Evolutionary conservation across 2,888 invertebrate species (phyloP).

Genomic region (Melolontha melolontha): DNA sequence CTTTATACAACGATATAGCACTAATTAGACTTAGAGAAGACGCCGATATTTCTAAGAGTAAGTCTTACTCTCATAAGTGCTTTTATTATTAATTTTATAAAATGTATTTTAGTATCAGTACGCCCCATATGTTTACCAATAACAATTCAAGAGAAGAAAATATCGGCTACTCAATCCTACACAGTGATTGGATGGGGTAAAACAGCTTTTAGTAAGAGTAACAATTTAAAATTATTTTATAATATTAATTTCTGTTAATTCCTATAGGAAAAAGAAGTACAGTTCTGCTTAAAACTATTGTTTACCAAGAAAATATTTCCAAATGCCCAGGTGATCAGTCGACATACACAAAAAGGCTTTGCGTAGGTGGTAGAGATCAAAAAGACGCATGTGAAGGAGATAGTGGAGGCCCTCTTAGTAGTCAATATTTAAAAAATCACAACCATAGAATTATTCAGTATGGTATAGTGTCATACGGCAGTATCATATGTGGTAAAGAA

Average conservation of each 20-base stretch:
- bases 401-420: slow-evolving; percentile 75
- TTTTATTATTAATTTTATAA: neutral
- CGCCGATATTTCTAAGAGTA: slow-evolving; percentile 53
- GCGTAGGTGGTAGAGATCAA: slow-evolving; percentile 76
- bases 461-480: slow-evolving; percentile 71
- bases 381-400: slow-evolving; percentile 74
- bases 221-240: neutral
- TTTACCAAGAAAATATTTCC: slow-evolving; percentile 1
- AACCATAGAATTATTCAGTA: slow-evolving; percentile 18
- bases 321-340: neutral
- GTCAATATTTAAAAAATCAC: slow-evolving; percentile 60
- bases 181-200: slow-evolving; percentile 21
- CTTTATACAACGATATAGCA: slow-evolving; percentile 63
- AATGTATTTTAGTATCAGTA: neutral
- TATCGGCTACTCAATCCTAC: neutral
- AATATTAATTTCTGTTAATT: neutral
- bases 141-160: neutral
- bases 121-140: slow-evolving; percentile 12
- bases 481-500: slow-evolving; percentile 63
- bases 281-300: slow-evolving; percentile 22
- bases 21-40: slow-evolving; percentile 57
- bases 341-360: slow-evolving; percentile 67
- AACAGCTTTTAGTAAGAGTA: neutral
- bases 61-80: neutral
- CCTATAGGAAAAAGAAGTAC: slow-evolving; percentile 21